These are phyloP conservation scores for Poicephalus gulielmi DNA, from an alignment of 2,113 vertebrate genomes.

Conservation along the genomic window DNA sequence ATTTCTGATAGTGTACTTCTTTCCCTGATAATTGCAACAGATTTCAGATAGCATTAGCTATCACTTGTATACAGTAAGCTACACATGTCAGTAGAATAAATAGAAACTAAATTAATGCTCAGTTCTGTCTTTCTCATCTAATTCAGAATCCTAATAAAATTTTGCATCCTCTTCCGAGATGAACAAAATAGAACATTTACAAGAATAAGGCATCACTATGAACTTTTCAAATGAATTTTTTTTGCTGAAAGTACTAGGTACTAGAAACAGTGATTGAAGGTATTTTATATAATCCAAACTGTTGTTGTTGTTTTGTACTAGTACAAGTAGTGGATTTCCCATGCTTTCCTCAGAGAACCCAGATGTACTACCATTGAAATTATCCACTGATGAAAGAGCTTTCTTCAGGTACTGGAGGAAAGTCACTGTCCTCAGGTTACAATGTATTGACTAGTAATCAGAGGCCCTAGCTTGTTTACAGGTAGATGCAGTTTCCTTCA, in stretches of 20 bases:
- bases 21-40: not conserved
- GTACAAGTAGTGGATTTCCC: not conserved
- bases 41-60: not conserved
- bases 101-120: not conserved
- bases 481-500: not conserved
- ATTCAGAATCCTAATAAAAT: not conserved
- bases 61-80: not conserved
- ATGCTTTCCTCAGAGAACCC: not conserved
- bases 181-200: not conserved
- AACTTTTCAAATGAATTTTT: not conserved
- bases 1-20: not conserved
- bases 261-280: not conserved
- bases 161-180: not conserved
- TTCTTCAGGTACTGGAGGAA: not conserved
- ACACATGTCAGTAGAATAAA: not conserved
- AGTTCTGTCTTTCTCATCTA: not conserved
- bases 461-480: not conserved
- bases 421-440: not conserved
- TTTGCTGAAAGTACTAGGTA: not conserved
- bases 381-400: not conserved
- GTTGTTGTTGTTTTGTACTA: not conserved
- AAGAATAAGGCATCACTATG: not conserved
- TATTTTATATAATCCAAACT: not conserved
- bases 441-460: not conserved
- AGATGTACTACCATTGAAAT: not conserved